phyloP scores from a whole-genome alignment of 2,113 vertebrate genomes.

The Amphiprion percula region DNA sequence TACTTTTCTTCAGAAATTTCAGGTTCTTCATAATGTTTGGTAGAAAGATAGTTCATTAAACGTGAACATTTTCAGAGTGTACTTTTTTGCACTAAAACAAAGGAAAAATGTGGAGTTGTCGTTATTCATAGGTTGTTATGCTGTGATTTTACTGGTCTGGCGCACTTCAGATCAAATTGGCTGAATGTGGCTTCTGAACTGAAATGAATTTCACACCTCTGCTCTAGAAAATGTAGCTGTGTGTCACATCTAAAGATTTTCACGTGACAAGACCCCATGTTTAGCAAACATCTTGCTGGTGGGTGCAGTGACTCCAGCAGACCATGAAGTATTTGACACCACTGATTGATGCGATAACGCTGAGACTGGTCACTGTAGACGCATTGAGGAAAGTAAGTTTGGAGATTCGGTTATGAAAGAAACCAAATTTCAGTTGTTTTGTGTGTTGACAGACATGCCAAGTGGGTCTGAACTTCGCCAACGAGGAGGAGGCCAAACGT shows the following conservation, averaged over 20 bases:
- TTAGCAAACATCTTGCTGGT: slow-evolving; percentile 26
- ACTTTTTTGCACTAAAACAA: too few species aligned
- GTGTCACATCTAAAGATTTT: slow-evolving; percentile 3
- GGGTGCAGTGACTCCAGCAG: slow-evolving; percentile 34
- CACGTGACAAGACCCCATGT: not conserved
- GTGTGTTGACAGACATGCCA: slow-evolving; percentile 88
- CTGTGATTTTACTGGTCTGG: too few species aligned
- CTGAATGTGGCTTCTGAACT: too few species aligned
- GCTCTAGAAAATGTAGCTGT: not conserved
- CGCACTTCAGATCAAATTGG: too few species aligned
- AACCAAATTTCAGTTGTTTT: not conserved
- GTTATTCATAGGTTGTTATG: too few species aligned
- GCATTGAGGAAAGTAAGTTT: not conserved
- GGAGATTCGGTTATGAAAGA: not conserved
- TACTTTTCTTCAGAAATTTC: too few species aligned
- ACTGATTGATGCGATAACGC: slow-evolving; percentile 11
- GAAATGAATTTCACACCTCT: too few species aligned
- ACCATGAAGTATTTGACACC: slow-evolving; percentile 31
- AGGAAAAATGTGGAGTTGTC: too few species aligned
- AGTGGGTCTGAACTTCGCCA: slow-evolving; percentile 97
- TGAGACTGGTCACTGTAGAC: not conserved
- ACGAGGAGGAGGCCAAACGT: slow-evolving; percentile 93
- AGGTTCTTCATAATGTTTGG: too few species aligned
- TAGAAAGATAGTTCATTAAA: too few species aligned
- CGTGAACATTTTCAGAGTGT: too few species aligned